phyloP scores from a whole-genome alignment of 2,797 vertebrate species.

The Alauda arvensis region DNA sequence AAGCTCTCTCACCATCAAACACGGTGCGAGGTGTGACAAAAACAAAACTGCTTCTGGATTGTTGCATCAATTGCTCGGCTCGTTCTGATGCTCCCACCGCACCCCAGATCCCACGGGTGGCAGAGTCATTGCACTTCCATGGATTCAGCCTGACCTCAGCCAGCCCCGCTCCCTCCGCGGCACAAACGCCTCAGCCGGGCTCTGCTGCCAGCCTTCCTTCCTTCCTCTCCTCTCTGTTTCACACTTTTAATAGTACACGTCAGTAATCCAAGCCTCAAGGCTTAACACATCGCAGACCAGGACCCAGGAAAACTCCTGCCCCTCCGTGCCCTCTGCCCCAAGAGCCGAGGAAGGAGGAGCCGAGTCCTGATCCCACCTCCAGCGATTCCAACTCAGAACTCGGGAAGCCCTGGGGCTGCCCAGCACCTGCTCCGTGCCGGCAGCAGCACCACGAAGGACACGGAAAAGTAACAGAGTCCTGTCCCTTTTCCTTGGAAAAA shows the following conservation, averaged over 20 bases:
- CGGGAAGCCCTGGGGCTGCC: neutral
- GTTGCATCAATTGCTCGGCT: slow-evolving; percentile 13
- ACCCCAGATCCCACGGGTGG: neutral
- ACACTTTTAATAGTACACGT: neutral
- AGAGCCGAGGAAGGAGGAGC: neutral
- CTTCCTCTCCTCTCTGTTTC: neutral
- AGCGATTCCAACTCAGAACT: neutral
- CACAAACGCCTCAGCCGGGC: neutral
- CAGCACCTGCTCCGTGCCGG: neutral
- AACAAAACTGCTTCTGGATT: neutral
- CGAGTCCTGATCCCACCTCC: neutral
- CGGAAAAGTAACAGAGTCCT: neutral
- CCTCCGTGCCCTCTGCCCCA: neutral
- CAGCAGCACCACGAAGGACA: neutral
- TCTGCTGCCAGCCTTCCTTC: neutral
- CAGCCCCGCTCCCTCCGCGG: neutral
- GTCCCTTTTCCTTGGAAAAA: slow-evolving; percentile 28
- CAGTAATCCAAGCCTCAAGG: slow-evolving; percentile 25
- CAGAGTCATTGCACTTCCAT: slow-evolving; percentile 39
- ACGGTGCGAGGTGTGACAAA: neutral
- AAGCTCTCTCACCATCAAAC: slow-evolving; percentile 39
- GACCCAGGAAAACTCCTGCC: neutral
- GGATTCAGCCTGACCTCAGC: neutral
- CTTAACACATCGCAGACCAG: neutral
- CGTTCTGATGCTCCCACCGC: neutral